Conservation (phyloP, 2,888 invertebrate species). For the Epirrita christyi region DNA sequence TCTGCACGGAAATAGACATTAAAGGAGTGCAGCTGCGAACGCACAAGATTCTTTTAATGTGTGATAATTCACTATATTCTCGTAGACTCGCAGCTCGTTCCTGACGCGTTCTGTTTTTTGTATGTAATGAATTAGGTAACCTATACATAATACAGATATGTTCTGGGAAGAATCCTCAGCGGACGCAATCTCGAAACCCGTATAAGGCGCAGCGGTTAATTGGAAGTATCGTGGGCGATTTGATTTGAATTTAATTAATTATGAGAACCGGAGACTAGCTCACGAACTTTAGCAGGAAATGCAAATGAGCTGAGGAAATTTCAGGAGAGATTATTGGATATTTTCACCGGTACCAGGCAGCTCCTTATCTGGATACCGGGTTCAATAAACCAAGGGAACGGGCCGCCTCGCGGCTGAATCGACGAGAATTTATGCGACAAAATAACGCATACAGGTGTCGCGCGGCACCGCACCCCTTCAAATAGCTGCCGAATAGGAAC, state of each 20-base stretch:
- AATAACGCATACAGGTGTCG: conserved; percentile 83
- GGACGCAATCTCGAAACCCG: conserved; percentile 51
- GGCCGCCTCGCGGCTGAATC: conserved; percentile 67
- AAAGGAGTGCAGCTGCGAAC: conserved; percentile 68
- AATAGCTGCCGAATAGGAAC: conserved; percentile 70
- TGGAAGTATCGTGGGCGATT: conserved; percentile 73
- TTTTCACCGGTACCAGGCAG: conserved; percentile 63
- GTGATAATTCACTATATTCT: conserved; percentile 71
- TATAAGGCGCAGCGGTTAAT: conserved; percentile 69
- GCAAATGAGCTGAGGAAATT: conserved; percentile 65
- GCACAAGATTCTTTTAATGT: conserved; percentile 75
- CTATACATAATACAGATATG: conserved; percentile 32
- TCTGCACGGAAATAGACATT: conserved; percentile 74
- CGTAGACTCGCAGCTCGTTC: conserved; percentile 46
- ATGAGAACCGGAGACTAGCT: conserved; percentile 64
- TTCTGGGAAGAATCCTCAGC: conserved; percentile 53
- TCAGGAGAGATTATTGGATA: conserved; percentile 62
- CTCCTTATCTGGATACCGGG: conserved; percentile 70
- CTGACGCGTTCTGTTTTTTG: conserved; percentile 39
- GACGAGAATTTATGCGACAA: conserved; percentile 78
- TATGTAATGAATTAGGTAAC: conserved; percentile 32
- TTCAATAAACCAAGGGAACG: conserved; percentile 76
- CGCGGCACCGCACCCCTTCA: conserved; percentile 68
- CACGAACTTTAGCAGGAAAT: conserved; percentile 69
- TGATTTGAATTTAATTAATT: conserved; percentile 82